Evolutionary conservation across 2,888 invertebrate species (phyloP).

Genomic region (Plagodis pulveraria): DNA sequence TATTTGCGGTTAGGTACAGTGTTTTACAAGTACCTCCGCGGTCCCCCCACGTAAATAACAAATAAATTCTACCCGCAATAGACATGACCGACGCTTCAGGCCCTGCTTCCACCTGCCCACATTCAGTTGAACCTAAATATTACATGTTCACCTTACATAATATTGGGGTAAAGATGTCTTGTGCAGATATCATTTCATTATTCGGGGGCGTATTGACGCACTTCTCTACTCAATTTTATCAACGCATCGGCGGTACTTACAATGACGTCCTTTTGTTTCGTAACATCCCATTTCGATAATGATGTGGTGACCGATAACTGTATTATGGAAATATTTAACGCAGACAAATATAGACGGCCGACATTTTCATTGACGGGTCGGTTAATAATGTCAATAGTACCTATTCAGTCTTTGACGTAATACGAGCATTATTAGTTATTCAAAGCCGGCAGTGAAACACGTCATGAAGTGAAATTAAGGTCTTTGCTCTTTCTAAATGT

Average conservation of each 20-base stretch:
- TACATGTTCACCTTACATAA: constrained; percentile 24
- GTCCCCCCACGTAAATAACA: no score
- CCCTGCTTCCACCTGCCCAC: background rate
- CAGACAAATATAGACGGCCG: constrained; percentile 52
- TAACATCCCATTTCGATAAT: constrained; percentile 71
- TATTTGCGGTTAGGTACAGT: no score
- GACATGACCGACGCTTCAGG: background rate
- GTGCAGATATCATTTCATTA: constrained; percentile 46
- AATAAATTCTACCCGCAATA: no score
- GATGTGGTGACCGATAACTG: constrained; percentile 62
- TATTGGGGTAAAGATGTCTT: constrained; percentile 28
- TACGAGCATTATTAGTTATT: constrained; percentile 27
- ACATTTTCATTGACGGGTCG: constrained; percentile 45
- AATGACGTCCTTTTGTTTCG: constrained; percentile 64
- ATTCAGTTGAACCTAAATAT: constrained; percentile 13
- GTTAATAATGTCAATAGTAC: constrained; percentile 47
- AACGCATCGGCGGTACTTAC: constrained; percentile 42
- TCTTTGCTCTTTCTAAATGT: background rate
- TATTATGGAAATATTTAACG: constrained; percentile 48
- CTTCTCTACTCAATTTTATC: constrained; percentile 50
- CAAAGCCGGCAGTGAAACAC: constrained; percentile 10
- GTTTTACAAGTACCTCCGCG: no score
- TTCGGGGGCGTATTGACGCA: constrained; percentile 66
- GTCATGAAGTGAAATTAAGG: constrained; percentile 8
- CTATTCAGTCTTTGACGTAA: constrained; percentile 39